phyloP scores from a whole-genome alignment of 2,888 invertebrate genomes.

The Heliconius aoede region DNA sequence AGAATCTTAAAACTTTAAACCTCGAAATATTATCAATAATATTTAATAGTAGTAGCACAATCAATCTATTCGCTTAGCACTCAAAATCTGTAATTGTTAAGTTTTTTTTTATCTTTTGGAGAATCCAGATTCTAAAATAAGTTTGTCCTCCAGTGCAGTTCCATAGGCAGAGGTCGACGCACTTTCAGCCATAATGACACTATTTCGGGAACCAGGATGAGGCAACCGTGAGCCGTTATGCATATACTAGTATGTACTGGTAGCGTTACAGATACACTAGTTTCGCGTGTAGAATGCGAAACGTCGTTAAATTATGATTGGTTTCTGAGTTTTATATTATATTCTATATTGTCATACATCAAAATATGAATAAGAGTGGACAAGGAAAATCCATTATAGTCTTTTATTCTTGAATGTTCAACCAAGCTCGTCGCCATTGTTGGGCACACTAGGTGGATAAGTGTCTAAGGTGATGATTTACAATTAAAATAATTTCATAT shows the following conservation, averaged over 20 bases:
- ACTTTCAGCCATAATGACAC: constrained; percentile 56
- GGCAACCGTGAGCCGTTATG: constrained; percentile 53
- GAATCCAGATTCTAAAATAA: constrained; percentile 61
- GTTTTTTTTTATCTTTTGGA: background rate
- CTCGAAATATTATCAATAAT: no score
- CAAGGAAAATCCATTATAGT: background rate
- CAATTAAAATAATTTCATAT: no score
- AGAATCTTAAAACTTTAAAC: background rate
- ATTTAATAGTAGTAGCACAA: background rate
- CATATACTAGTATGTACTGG: background rate
- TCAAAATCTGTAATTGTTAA: constrained; percentile 27
- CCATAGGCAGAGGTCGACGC: constrained; percentile 61
- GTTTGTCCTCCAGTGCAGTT: constrained; percentile 57
- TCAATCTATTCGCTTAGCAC: constrained; percentile 9
- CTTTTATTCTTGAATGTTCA: background rate
- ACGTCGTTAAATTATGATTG: background rate
- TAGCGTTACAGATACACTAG: constrained; percentile 18
- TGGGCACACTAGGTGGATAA: no score
- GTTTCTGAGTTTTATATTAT: no score
- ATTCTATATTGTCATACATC: no score
- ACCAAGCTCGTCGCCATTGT: no score
- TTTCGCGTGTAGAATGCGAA: constrained; percentile 6
- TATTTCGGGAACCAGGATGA: constrained; percentile 65
- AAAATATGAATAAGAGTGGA: no score
- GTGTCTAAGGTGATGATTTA: no score